phyloP scores from a whole-genome alignment of 2,888 invertebrate genomes.

The Siphlonurus alternatus region DNA sequence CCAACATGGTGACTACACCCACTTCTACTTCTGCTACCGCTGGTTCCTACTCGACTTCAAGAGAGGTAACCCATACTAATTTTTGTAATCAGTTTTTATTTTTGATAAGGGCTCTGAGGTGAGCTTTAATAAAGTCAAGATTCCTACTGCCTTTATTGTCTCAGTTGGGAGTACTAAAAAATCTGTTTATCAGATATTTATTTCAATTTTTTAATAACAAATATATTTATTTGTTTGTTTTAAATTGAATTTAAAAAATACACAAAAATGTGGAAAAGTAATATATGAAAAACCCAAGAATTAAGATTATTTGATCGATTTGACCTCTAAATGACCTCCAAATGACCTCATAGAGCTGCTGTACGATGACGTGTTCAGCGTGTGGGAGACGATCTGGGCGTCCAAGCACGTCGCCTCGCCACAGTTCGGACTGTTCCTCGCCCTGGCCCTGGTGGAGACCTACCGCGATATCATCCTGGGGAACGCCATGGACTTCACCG shows the following conservation, averaged over 20 bases:
- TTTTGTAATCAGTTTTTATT: constrained; percentile 12
- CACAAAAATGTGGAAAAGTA: no score
- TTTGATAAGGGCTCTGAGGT: neutral
- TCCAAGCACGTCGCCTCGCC: constrained; percentile 69
- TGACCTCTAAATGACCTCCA: no score
- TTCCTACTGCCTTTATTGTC: neutral
- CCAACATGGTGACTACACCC: constrained; percentile 88
- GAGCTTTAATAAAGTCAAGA: neutral
- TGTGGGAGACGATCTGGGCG: constrained; percentile 96
- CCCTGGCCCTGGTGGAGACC: constrained; percentile 76
- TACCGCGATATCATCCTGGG: constrained; percentile 88
- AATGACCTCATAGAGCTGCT: constrained; percentile 61
- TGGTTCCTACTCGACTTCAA: constrained; percentile 97
- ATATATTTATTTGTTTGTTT: no score
- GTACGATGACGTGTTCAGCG: constrained; percentile 80
- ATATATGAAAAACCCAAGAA: no score
- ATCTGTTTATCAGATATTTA: no score
- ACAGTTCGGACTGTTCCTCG: constrained; percentile 85
- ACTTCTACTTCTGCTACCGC: constrained; percentile 94
- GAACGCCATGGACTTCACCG: constrained; percentile 95
- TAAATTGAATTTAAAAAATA: no score
- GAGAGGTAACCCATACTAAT: constrained; percentile 32
- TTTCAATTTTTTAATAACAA: no score
- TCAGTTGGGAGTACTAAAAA: no score
- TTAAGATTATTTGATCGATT: no score